Evolutionary conservation across 2,888 invertebrate genomes (phyloP), one percentile per base, ranked within the genome.

Genomic region (Dione vanillae): DNA sequence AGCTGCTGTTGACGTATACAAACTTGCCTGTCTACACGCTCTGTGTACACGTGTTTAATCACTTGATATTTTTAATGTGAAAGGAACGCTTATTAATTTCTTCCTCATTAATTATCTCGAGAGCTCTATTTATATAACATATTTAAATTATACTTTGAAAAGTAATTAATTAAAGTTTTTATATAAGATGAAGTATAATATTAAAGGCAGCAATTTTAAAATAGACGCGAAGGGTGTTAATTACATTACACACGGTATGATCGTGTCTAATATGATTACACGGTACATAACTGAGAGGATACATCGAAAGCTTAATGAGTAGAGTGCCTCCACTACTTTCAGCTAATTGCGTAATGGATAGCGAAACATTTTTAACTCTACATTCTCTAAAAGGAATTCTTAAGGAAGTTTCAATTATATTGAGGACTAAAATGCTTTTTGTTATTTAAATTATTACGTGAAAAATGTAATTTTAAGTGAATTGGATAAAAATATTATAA

Each of bases 221-320:
- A 71, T 73, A 66, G 66, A 61, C n/a, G 40, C 27, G 12, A 51
- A 65, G 54, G 62, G 70, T 62, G 72, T 65, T 74, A 74, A 74
- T 74, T 71, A 67, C 70, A 56, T 72, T 67, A 71, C 67, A 73
- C 65, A 70, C 68, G 72, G 67, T 64, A 72, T 67, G 67, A 70
- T 70, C 70, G 72, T 45, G 69, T 35, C 54, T 74, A 73, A 74
- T 67, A 64, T 67, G 65, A 74, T 74, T 73, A 74, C 56, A 67
- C 72, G 67, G 70, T 72, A 69, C 72, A 65, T 74, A 67, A 69
- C 67, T 49, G 58, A 59, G 62, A 40, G 43, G 65, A 70, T 70
- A 70, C 72, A 74, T 72, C 67, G 69, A 70, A 70, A 12, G 59
- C 40, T 67, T 74, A 73, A 71, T 74, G 71, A 74, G 73, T 68